Percentiles rank a stretch among this genome's conserved stretches.
Conservation (phyloP, 2,113 vertebrate species). For the Atractosteus spatula region DNA sequence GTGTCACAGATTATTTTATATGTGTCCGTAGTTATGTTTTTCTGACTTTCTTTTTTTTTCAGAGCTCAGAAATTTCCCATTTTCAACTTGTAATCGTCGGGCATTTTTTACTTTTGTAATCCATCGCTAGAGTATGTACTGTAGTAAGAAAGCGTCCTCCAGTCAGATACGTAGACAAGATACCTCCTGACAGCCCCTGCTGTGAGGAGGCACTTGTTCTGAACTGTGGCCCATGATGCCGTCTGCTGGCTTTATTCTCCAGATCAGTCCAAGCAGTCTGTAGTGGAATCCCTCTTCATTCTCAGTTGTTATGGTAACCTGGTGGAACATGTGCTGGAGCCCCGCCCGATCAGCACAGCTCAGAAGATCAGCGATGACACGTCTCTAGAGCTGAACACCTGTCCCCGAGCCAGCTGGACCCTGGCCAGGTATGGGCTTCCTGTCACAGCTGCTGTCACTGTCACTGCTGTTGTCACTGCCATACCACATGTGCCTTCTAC, state of each 20-base stretch:
- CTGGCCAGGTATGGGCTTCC: constrained; percentile 78
- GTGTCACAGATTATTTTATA: no score
- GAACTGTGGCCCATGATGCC: not conserved
- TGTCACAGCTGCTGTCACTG: not conserved
- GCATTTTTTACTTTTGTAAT: no score
- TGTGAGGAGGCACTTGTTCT: not conserved
- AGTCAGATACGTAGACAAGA: not conserved
- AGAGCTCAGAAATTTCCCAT: no score
- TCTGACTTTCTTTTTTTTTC: no score
- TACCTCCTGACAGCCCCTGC: not conserved
- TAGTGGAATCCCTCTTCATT: constrained; percentile 90
- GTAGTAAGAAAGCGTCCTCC: no score
- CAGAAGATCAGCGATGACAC: constrained; percentile 95
- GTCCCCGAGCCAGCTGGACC: constrained; percentile 89
- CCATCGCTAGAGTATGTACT: no score
- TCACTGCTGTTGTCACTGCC: not conserved
- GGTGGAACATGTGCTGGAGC: constrained; percentile 92
- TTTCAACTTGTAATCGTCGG: no score
- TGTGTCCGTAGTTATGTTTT: no score
- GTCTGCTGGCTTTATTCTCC: constrained; percentile 17
- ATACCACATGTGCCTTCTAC: no score
- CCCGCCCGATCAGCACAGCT: constrained; percentile 84
- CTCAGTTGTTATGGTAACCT: constrained; percentile 93
- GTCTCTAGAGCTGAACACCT: constrained; percentile 86
- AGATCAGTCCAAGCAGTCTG: constrained; percentile 91